These are phyloP conservation scores for Aythya baeri DNA, from an alignment of 2,113 vertebrate species.

Conservation along the genomic window DNA sequence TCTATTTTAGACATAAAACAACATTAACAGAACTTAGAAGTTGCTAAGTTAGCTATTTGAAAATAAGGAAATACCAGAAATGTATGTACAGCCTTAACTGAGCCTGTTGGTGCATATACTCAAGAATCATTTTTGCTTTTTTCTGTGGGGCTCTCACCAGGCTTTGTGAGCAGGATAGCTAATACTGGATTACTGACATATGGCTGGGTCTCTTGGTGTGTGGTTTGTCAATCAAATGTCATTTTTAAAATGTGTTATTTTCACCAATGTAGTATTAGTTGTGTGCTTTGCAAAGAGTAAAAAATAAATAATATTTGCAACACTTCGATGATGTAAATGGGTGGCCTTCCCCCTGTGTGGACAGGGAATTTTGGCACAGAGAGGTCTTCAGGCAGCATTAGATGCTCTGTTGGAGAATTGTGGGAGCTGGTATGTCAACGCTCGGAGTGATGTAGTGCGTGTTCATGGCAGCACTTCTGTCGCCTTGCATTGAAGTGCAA, in stretches of 20 bases:
- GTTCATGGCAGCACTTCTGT: not conserved
- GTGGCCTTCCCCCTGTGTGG: fast-evolving
- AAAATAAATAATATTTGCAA: not conserved
- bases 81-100: not conserved
- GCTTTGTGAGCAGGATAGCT: not conserved
- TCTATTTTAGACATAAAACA: not conserved
- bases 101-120: not conserved
- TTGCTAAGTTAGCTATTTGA: not conserved
- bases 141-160: not conserved
- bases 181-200: not conserved
- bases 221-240: not conserved
- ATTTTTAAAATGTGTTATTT: not conserved
- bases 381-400: not conserved
- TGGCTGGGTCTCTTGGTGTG: not conserved
- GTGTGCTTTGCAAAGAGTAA: not conserved
- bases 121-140: fast-evolving
- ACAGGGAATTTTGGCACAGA: not conserved
- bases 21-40: not conserved
- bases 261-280: not conserved
- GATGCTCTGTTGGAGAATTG: not conserved
- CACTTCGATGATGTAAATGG: not conserved
- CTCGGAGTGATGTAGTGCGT: fast-evolving
- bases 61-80: not conserved
- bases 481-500: not conserved
- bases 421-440: fast-evolving